Evolutionary conservation across 2,797 vertebrate species (phyloP).

Genomic region (Cephalopachus bancanus): DNA sequence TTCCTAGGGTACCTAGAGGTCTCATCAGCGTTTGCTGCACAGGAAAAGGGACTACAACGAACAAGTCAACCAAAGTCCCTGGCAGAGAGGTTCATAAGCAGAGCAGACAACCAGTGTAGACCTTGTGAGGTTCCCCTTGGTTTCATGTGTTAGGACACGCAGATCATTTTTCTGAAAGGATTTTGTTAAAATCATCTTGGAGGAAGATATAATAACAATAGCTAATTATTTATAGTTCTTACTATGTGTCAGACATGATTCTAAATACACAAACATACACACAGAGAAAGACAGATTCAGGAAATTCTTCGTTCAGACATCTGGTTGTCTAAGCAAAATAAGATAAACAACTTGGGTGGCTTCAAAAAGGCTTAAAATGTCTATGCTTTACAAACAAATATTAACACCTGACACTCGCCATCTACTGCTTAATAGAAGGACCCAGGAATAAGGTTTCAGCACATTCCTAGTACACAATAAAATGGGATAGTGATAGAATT

Average conservation of each 20-base stretch:
- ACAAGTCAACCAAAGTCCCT: background rate
- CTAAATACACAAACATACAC: background rate
- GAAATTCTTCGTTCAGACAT: background rate
- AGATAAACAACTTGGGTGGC: background rate
- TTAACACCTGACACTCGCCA: background rate
- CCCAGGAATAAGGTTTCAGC: background rate
- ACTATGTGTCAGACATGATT: background rate
- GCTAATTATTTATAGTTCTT: background rate
- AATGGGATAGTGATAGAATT: no score
- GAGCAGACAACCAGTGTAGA: background rate
- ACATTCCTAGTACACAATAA: background rate
- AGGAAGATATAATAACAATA: background rate
- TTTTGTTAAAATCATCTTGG: background rate
- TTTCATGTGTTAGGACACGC: accelerated
- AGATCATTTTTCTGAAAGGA: background rate
- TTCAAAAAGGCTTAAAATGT: background rate
- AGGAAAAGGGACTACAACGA: background rate
- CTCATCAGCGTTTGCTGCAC: background rate
- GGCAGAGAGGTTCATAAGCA: accelerated
- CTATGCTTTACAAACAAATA: background rate
- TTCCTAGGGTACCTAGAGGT: no score
- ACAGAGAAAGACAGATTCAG: background rate
- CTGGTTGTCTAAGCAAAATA: background rate
- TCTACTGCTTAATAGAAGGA: accelerated
- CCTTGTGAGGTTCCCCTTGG: accelerated